Conservation (phyloP, 2,797 vertebrate genomes). For the Anabacerthia variegaticeps region DNA sequence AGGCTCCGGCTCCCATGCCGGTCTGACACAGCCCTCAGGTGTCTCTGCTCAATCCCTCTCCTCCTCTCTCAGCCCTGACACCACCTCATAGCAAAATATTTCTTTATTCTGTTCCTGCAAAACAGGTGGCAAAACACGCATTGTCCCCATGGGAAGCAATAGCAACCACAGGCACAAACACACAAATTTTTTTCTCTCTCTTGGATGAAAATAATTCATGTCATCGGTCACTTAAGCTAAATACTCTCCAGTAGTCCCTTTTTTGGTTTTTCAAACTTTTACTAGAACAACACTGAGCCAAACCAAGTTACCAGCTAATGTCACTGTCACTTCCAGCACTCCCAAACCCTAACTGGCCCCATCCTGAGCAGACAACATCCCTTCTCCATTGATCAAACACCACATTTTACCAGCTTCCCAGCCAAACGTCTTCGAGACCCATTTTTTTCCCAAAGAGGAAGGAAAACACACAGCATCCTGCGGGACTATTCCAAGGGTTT, state of each 20-base stretch:
- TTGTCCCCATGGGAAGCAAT: neutral
- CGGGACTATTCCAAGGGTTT: neutral
- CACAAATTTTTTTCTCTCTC: neutral
- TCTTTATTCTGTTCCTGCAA: neutral
- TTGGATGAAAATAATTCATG: neutral
- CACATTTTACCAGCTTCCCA: neutral
- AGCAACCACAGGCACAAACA: neutral
- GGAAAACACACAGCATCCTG: neutral
- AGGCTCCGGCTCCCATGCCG: fast-evolving
- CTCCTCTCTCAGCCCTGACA: neutral
- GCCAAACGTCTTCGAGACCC: neutral
- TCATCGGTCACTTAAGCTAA: neutral
- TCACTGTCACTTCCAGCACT: neutral
- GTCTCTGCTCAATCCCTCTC: neutral
- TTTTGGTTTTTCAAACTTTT: neutral
- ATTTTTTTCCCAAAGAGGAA: neutral
- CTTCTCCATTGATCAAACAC: neutral
- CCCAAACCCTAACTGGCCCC: fast-evolving
- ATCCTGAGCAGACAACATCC: neutral
- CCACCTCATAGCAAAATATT: neutral
- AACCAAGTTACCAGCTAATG: neutral
- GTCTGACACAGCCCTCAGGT: neutral
- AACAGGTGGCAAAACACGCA: neutral
- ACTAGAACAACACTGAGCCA: neutral
- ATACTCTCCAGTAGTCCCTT: neutral